These are phyloP conservation scores for Macroramphosus scolopax DNA, from an alignment of 2,797 vertebrate genomes.

Conservation along the genomic window DNA sequence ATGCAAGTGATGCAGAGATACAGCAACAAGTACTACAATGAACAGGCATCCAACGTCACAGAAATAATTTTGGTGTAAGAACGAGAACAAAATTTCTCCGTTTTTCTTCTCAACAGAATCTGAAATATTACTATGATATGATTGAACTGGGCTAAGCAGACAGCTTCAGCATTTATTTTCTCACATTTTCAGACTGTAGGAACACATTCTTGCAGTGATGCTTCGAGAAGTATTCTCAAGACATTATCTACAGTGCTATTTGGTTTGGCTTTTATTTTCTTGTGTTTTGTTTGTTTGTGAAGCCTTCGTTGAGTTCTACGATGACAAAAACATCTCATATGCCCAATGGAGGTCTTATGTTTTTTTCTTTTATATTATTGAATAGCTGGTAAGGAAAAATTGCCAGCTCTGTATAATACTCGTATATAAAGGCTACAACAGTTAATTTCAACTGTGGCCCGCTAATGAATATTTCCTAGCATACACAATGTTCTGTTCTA, in stretches of 20 bases:
- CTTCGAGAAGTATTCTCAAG: constrained; percentile 43
- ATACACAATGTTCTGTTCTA: constrained; percentile 42
- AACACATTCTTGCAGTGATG: constrained; percentile 37
- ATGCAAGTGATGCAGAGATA: constrained; percentile 28
- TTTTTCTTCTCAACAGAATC: constrained; percentile 37
- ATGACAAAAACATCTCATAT: constrained; percentile 50
- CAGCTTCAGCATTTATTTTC: constrained; percentile 33
- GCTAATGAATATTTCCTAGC: constrained; percentile 59
- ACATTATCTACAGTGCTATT: constrained; percentile 52
- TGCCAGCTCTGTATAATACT: no score
- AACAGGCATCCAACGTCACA: constrained; percentile 13
- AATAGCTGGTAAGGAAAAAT: constrained; percentile 29
- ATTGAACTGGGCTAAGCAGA: constrained; percentile 32
- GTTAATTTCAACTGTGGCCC: no score
- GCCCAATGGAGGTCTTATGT: constrained; percentile 37
- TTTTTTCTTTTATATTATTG: constrained; percentile 1
- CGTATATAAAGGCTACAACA: no score
- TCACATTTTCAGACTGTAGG: constrained; percentile 43
- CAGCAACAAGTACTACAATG: constrained; percentile 9
- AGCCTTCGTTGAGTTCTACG: constrained; percentile 43
- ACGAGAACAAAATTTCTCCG: background rate
- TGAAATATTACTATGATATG: constrained; percentile 20
- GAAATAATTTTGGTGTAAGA: constrained; percentile 12
- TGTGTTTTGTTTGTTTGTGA: constrained; percentile 45
- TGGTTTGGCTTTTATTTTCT: constrained; percentile 43